Evolutionary conservation across 2,797 vertebrate genomes (phyloP), one percentile per base, ranked within the genome.

Genomic region (Ctenosaura bakeri): DNA sequence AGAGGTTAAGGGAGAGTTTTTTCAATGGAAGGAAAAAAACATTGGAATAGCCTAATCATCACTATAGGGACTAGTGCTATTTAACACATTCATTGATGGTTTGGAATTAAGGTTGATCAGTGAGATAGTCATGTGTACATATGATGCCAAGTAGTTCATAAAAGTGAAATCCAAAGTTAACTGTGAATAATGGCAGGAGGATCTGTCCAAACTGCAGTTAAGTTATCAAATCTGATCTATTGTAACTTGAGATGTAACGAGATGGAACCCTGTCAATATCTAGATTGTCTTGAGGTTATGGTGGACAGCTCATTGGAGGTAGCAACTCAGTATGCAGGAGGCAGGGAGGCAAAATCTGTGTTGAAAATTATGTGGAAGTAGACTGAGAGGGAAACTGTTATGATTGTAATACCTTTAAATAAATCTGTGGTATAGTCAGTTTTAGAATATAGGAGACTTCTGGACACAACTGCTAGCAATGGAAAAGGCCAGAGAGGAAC

Each of bases 1-100:
- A 83, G 79, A n/a, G 38, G 29, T 83, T n/a, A 83, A 76, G 83
- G 18, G 35, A 77, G 29, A 26, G 20, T 88, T 83, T 59, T 46
- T 26, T 62, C 20, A 22, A 4, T 32, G 50, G 29, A 74, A 13
- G 46, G 29, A 32, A 62, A 24, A 20, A 20, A 77, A 29, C 26
- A 64, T 29, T 62, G 56, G 14, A 10, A 18, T 26, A 2, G 1
- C n/a, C n/a, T 52, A 26, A 74, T 5, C 22, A 26, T 74, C n/a
- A 71, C 29, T 32, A 8, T 42, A 26, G 8, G 35, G 32, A n/a
- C 38, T 46, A 56, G 18, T 83, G 38, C 80, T 64, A 32, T 46
- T 82, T 82, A 54, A 29, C 2, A 54, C 66, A 29, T 78, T 73
- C 38, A 73, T 42, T 22, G 56, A 59, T 38, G 35, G 59, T 86